phyloP scores from a whole-genome alignment of 2,888 invertebrate species.

The Micropterix aruncella region DNA sequence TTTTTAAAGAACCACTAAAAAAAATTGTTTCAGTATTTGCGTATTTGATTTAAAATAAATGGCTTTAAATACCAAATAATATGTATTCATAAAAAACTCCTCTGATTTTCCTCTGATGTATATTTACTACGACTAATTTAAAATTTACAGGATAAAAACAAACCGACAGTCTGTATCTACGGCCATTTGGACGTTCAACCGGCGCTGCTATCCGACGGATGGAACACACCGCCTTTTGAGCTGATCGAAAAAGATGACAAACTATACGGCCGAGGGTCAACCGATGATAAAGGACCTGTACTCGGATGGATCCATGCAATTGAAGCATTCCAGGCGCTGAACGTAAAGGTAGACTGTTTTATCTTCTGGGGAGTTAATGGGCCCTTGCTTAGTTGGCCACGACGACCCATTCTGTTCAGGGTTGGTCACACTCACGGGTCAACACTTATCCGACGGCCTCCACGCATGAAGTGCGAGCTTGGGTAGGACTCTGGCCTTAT shows the following conservation, averaged over 20 bases:
- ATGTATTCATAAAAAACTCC: background rate
- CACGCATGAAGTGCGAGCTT: too few species aligned
- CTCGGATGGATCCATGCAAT: conserved; percentile 92
- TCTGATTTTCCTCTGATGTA: background rate
- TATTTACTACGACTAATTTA: background rate
- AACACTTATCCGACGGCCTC: too few species aligned
- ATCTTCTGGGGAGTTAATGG: too few species aligned
- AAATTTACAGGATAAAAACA: conserved; percentile 47
- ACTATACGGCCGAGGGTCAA: conserved; percentile 80
- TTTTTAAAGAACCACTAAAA: background rate
- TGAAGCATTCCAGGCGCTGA: conserved; percentile 68
- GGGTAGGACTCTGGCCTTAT: too few species aligned
- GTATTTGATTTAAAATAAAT: too few species aligned
- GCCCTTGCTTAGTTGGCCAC: too few species aligned
- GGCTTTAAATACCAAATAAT: too few species aligned
- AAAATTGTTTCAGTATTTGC: background rate
- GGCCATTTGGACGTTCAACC: conserved; percentile 99
- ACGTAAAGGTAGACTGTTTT: conserved; percentile 46
- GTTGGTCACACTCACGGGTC: too few species aligned
- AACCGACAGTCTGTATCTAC: conserved; percentile 89
- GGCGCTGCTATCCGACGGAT: conserved; percentile 83
- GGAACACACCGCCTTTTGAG: conserved; percentile 90
- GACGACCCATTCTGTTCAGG: too few species aligned
- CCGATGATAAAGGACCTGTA: conserved; percentile 92
- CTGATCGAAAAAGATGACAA: conserved; percentile 80